Evolutionary conservation across 53 echinoderm and acorn worm species (phyloP).

Genomic region (Temnopleurus reevesii): DNA sequence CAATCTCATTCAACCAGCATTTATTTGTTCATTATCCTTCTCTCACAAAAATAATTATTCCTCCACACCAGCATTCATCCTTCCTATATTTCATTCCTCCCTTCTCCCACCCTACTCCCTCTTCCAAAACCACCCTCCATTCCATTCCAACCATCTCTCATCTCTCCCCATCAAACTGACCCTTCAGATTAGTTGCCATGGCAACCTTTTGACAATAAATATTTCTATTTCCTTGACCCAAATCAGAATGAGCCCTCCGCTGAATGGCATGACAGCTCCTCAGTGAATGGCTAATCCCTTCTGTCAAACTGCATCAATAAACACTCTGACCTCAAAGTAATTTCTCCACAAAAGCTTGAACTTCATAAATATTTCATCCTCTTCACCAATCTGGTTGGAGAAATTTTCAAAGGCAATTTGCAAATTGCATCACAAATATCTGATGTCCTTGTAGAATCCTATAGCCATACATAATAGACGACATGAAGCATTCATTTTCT

Average conservation of each 20-base stretch:
- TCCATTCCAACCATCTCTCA: background rate
- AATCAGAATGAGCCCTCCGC: background rate
- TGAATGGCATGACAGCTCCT: background rate
- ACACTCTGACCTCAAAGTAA: background rate
- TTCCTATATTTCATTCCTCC: background rate
- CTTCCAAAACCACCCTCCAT: background rate
- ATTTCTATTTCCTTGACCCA: constrained; percentile 32
- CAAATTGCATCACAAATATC: too few species aligned
- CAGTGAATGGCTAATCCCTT: background rate
- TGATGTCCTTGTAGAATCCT: too few species aligned
- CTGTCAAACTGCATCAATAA: constrained; percentile 3
- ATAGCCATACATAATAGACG: too few species aligned
- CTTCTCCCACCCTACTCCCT: background rate
- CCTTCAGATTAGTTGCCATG: background rate
- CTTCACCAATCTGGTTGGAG: too few species aligned
- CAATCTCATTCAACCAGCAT: background rate
- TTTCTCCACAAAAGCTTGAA: background rate
- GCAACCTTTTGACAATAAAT: background rate
- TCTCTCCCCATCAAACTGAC: background rate
- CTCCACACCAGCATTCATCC: background rate
- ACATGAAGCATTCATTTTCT: too few species aligned
- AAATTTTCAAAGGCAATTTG: too few species aligned
- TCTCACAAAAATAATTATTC: background rate
- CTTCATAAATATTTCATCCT: background rate
- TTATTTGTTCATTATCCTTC: background rate